Percentiles rank a stretch among this genome's conserved stretches.
Evolutionary conservation across 2,797 vertebrate species (phyloP).

Genomic region (Coluber constrictor): DNA sequence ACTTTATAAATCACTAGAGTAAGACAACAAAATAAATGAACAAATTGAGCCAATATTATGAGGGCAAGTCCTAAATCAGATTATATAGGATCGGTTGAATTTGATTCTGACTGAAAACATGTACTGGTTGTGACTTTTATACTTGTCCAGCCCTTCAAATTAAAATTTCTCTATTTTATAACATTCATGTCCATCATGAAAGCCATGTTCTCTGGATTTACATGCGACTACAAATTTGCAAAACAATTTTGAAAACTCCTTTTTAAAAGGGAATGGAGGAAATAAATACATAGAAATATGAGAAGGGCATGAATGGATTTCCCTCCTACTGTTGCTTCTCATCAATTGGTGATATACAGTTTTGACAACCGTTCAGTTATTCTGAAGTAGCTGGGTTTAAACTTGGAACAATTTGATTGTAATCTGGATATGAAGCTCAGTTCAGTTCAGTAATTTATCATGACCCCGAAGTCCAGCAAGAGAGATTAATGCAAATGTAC

Average conservation of each 20-base stretch:
- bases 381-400: background rate
- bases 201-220: background rate
- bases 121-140: background rate
- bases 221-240: background rate
- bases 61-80: background rate
- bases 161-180: background rate
- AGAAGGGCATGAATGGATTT: background rate
- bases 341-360: background rate
- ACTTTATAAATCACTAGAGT: background rate
- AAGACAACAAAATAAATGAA: background rate
- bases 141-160: background rate
- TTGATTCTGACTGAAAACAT: background rate
- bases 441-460: background rate
- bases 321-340: background rate
- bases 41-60: background rate
- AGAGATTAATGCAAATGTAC: background rate
- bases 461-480: background rate
- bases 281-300: background rate
- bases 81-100: background rate
- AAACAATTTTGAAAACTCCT: background rate
- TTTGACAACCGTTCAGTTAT: background rate
- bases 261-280: background rate
- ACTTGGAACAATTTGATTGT: background rate
- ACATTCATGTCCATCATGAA: background rate
- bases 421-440: background rate